Percentiles rank a stretch among this genome's conserved stretches.
Evolutionary conservation across 2,113 vertebrate species (phyloP).

Genomic region (Osmerus mordax): DNA sequence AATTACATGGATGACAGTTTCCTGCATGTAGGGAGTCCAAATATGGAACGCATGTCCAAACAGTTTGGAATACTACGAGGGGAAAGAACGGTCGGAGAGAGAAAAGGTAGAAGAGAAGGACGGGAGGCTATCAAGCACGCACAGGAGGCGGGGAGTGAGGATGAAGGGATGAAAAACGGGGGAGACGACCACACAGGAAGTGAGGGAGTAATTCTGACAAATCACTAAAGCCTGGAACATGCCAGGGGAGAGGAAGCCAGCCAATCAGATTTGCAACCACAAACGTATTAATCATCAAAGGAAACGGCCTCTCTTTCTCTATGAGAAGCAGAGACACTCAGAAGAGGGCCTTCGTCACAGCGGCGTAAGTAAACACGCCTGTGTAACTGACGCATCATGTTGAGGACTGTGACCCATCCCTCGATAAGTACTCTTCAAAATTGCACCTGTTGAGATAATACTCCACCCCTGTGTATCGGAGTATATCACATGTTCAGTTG

Average conservation of each 20-base stretch:
- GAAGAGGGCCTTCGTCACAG: no score
- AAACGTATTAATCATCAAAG: constrained; percentile 39
- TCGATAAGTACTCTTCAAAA: no score
- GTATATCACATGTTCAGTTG: no score
- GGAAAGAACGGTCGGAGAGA: not conserved
- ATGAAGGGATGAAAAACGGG: constrained; percentile 22
- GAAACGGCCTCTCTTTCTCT: constrained; percentile 72
- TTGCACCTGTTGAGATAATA: no score
- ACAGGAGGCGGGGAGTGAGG: not conserved
- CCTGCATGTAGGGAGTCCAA: not conserved
- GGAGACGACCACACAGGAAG: constrained; percentile 41
- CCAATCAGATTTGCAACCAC: constrained; percentile 44
- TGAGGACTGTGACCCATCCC: no score
- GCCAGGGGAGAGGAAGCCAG: constrained; percentile 25
- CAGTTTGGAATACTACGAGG: not conserved
- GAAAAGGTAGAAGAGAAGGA: constrained; percentile 7
- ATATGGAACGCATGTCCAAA: no score
- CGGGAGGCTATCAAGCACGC: constrained; percentile 25
- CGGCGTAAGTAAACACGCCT: no score
- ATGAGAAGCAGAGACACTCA: no score
- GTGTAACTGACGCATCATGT: no score
- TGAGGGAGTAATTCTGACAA: constrained; percentile 38
- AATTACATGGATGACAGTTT: constrained; percentile 23
- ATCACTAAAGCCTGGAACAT: constrained; percentile 40
- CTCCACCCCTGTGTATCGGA: no score